Evolutionary conservation across 2,113 vertebrate genomes (phyloP), one percentile per base, ranked within the genome.

Genomic region (Leucosticte australis): DNA sequence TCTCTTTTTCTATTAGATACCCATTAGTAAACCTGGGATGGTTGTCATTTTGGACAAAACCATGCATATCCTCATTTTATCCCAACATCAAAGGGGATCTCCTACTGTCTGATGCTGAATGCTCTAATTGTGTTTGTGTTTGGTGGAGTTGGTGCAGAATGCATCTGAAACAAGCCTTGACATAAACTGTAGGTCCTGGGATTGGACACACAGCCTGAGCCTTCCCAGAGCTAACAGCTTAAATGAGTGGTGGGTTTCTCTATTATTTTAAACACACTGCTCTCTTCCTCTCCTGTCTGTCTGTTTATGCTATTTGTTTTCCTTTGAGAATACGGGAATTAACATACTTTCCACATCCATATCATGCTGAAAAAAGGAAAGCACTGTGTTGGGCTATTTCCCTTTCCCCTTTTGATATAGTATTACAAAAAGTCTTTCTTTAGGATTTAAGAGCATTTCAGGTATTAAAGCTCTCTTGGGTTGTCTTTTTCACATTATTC

Each of bases 31-130:
- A 99, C 98, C 98, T 98, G 98, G 98, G 98, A 98, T 98, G 98
- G 97, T 98, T 99, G 99, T 99, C 98, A 99, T 98, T 98, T 98
- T 98, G 98, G 98, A 99, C 98, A 99, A 99, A 99, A 99, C 98
- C 98, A 98, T 98, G 98, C 98, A 98, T 98, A 98, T 98, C 98
- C 98, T 98, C 98, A 98, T 99, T 99, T 99, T 98, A 99, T 99
- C 98, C 98, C 96, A 97, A 99, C 98, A 98, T 99, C 99, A 99
- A 99, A 99, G 98, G 97, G 98, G 98, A 98, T 98, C 98, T 98
- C 98, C 98, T 98, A 98, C 98, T 98, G 98, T 99, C 99, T 98
- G 98, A 97, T 97, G 97, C 98, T 99, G 98, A 99, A 98, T 98
- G 98, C 98, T 98, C 98, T 99, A 98, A 99, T 99, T 99, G 99